These are phyloP conservation scores for Hipparchia semele DNA, from an alignment of 2,888 invertebrate species.

Conservation along the genomic window DNA sequence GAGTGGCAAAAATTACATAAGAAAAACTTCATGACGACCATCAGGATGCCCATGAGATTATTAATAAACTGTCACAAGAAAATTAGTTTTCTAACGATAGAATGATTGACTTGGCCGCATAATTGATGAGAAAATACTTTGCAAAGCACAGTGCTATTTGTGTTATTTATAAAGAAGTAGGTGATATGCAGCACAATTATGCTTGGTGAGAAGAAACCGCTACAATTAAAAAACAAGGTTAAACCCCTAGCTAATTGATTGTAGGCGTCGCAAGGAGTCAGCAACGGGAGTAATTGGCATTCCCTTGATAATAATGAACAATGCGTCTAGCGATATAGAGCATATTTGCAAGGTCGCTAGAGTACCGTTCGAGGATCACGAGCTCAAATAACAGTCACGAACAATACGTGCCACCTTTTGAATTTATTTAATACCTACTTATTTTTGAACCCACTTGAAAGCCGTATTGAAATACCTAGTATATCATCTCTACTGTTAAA, in stretches of 20 bases:
- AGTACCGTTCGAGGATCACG: constrained; percentile 36
- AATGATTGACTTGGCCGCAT: constrained; percentile 23
- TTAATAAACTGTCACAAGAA: constrained; percentile 14
- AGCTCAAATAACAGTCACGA: constrained; percentile 49
- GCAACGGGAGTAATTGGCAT: constrained; percentile 56
- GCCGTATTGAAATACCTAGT: no score
- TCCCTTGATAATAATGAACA: constrained; percentile 57
- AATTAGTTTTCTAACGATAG: constrained; percentile 25
- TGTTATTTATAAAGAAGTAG: constrained; percentile 10
- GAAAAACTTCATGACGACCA: neutral
- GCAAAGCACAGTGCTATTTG: neutral
- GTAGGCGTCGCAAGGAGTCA: constrained; percentile 60
- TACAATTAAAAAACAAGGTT: constrained; percentile 41
- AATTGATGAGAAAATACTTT: constrained; percentile 22
- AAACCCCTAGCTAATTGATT: constrained; percentile 51
- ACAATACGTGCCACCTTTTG: constrained; percentile 43
- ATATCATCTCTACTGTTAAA: no score
- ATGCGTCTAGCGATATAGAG: constrained; percentile 48
- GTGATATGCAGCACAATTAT: constrained; percentile 1
- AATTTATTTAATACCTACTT: constrained; percentile 4
- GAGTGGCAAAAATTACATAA: neutral
- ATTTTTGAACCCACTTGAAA: constrained; percentile 9
- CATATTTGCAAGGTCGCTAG: constrained; percentile 56
- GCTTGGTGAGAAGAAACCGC: constrained; percentile 25
- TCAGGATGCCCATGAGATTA: constrained; percentile 1